phyloP scores from a whole-genome alignment of 2,113 vertebrate species.

The Asarcornis scutulata region DNA sequence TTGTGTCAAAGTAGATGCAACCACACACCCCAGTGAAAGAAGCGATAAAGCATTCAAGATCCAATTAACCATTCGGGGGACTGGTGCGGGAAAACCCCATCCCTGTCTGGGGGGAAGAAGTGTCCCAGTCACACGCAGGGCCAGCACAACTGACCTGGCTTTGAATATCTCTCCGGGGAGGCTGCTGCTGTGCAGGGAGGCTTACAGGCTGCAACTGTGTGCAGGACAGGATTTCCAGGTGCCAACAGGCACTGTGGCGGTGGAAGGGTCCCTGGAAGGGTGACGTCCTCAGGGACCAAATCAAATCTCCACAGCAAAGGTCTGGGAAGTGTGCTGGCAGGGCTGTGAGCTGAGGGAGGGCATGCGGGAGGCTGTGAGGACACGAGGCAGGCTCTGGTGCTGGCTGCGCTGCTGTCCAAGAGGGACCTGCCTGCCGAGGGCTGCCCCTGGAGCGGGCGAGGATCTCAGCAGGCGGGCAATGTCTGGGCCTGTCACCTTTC shows the following conservation, averaged over 20 bases:
- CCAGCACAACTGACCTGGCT: neutral
- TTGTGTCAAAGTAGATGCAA: constrained; percentile 53
- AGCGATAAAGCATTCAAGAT: constrained; percentile 14
- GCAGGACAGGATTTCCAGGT: neutral
- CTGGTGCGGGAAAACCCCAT: neutral
- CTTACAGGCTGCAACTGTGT: neutral
- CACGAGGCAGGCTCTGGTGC: neutral
- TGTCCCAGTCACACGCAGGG: neutral
- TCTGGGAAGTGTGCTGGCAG: accelerated
- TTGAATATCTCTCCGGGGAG: neutral
- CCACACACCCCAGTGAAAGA: constrained; percentile 33
- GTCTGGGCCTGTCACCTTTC: neutral
- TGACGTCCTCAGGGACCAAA: neutral
- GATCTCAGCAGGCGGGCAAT: neutral
- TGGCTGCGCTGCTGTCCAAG: neutral
- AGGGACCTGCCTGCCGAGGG: neutral
- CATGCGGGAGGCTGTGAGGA: neutral
- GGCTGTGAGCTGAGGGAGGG: neutral
- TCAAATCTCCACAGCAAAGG: neutral
- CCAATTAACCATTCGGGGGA: neutral
- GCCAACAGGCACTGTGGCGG: neutral
- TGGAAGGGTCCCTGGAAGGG: neutral
- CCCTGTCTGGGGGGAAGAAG: neutral
- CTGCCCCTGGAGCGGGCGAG: neutral
- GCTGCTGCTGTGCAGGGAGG: neutral